These are phyloP conservation scores for Gallinago jamesoni DNA, from an alignment of 2,113 vertebrate species.

Conservation along the genomic window DNA sequence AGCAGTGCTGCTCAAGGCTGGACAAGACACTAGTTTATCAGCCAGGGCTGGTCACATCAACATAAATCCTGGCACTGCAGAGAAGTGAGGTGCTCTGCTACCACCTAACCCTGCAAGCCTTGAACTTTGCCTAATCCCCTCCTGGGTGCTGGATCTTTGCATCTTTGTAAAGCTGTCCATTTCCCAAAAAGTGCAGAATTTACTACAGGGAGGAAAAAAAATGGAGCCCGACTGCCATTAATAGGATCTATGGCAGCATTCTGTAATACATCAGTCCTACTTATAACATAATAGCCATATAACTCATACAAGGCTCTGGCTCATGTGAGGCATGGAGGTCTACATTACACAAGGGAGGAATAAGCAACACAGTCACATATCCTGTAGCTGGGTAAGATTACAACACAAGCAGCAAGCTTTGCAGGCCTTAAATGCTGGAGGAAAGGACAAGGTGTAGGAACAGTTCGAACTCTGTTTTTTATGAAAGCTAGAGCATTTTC, in stretches of 20 bases:
- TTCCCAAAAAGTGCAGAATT: slow-evolving; percentile 32
- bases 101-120: neutral
- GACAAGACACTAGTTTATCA: neutral
- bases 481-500: neutral
- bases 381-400: slow-evolving; percentile 20
- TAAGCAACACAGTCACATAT: slow-evolving; percentile 54
- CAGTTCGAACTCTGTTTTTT: neutral
- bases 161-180: neutral
- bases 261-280: slow-evolving; percentile 70
- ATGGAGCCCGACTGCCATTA: slow-evolving; percentile 13
- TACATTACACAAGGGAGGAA: slow-evolving; percentile 66
- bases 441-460: neutral
- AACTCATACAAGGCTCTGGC: slow-evolving; percentile 61
- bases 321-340: slow-evolving; percentile 53
- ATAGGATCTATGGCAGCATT: slow-evolving; percentile 60
- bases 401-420: neutral
- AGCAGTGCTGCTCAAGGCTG: neutral
- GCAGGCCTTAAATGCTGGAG: neutral
- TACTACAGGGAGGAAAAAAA: slow-evolving; percentile 45
- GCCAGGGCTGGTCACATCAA: neutral
- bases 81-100: neutral
- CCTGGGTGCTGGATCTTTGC: neutral
- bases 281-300: slow-evolving; percentile 74
- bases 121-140: neutral
- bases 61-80: neutral